Base-by-base conservation (phyloP, 2,797 vertebrate species). In the Rhynchonycteris naso region DNA sequence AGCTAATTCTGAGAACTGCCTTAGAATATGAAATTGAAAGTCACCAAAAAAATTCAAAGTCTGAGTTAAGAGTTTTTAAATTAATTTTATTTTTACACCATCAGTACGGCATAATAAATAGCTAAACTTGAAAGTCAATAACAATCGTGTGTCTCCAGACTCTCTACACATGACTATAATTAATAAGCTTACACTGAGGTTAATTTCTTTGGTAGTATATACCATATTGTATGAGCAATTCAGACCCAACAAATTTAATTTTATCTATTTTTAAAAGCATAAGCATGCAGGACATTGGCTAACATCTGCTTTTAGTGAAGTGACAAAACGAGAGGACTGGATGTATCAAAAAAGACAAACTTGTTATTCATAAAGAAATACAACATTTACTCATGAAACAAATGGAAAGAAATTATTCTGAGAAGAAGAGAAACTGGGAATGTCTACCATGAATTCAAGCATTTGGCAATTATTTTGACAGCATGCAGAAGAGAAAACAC, bases 251-350 rank as follows among this genome's bases (percentile, higher is more conserved):
- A 47, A 56, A 72, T 95, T 80, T 61, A 33, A 38, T 10, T 24
- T 88, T 82, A 75, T 81, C 74, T 61, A 81, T 93, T 93, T 65
- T 90, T 26, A 33, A 24, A 63, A 18, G 4, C 4, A 9, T 35
- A 82, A 76, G 1, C 7, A 59, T 16, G 69, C 38, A 33, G 18
- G 3, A n/a, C 9, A 21, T 30, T 16, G 15, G 9, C 58, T 96
- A 78, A 76, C 2, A 84, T 63, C 85, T 79, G 38, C 83, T 24
- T 93, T 33, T n/a, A 85, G 50, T 93, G 91, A 61, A 96, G 93
- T 84, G n/a, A 4, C 72, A 96, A 92, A 97, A 95, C 95, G 89
- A 94, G 69, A 92, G 69, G 38, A 81, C 58, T 38, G 76, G 15
- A 33, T 90, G 43, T n/a, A 63, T 96, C 69, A 94, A 35, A 96